phyloP scores from a whole-genome alignment of 2,113 vertebrate species.

The Phalacrocorax pelagicus region DNA sequence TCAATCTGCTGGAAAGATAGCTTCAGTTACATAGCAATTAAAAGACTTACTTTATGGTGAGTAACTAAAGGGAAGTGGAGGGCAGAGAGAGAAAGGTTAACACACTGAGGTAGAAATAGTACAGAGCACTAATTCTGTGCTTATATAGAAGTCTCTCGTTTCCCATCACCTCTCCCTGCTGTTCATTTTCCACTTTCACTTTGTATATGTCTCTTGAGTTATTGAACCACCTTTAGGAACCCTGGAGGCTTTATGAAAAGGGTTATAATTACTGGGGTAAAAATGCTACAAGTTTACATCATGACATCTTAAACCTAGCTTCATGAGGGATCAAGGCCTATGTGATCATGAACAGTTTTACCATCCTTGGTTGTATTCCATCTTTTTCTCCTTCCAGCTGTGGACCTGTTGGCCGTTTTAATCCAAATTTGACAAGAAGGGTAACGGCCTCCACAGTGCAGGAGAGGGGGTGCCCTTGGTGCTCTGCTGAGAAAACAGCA shows the following conservation, averaged over 20 bases:
- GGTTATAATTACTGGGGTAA: not conserved
- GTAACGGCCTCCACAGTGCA: not conserved
- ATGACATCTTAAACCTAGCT: not conserved
- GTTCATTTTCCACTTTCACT: not conserved
- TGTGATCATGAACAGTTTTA: not conserved
- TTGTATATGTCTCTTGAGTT: not conserved
- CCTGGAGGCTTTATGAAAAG: not conserved
- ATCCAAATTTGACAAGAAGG: not conserved
- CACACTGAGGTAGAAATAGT: not conserved
- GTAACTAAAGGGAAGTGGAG: conserved; percentile 35
- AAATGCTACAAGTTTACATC: not conserved
- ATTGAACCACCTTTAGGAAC: not conserved
- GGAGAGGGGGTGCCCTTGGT: not conserved
- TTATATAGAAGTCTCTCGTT: not conserved
- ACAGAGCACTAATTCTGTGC: not conserved
- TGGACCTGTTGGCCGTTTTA: not conserved
- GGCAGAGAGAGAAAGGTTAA: conserved; percentile 9
- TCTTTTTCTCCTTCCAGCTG: not conserved
- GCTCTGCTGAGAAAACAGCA: not conserved
- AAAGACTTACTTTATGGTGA: conserved; percentile 67
- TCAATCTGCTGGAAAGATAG: conserved; percentile 56
- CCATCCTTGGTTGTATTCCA: not conserved
- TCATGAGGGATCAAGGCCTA: not conserved
- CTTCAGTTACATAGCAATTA: conserved; percentile 69
- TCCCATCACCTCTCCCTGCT: not conserved